Base-by-base conservation (phyloP, 2,797 vertebrate species). In the Pangasius macronema region DNA sequence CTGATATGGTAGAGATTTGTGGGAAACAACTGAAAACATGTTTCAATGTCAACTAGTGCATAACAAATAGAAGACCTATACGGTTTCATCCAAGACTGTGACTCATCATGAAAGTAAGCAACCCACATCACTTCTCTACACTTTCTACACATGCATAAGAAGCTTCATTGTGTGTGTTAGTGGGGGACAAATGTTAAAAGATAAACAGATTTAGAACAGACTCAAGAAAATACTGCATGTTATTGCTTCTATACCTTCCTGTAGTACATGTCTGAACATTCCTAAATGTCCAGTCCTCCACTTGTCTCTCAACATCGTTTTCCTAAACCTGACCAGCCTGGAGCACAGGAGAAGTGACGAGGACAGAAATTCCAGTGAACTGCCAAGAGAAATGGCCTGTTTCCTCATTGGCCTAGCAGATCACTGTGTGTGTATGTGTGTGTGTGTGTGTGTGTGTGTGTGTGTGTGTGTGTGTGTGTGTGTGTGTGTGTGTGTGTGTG, bases 301-400 rank as follows among this genome's bases (percentile, higher is more conserved):
- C 82, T 81, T 51, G 16, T 79, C 79, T 39, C 51, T 82, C 87
- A 65, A 91, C 87, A 88, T 87, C 88, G 82, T 75, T 51, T 94
- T 93, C 91, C 93, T 93, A 92, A 76, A 57, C 76, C 11, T 55
- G 46, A 67, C 61, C 53, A 70, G 82, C 33, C 46, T 39, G 33
- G 79, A 51, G 67, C 59, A 84, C 86, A 67, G 85, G 33, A 61
- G 72, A 65, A 68, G 80, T 87, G 92, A 95, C 91, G 90, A 93
- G 91, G 89, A 61, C 76, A 88, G 89, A 90, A 93, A 93, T 84
- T 85, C 68, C 91, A 85, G 80, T 76, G 89, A 91, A 88, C 91
- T 91, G 93, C 92, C 91, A 92, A 91, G 81, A 93, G 90, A 92
- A 95, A 94, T 87, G 67, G 72, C 81, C 91, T 85, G 89, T 91